These are phyloP conservation scores for Saimiri boliviensis DNA, from an alignment of 2,113 vertebrate genomes.

Conservation along the genomic window DNA sequence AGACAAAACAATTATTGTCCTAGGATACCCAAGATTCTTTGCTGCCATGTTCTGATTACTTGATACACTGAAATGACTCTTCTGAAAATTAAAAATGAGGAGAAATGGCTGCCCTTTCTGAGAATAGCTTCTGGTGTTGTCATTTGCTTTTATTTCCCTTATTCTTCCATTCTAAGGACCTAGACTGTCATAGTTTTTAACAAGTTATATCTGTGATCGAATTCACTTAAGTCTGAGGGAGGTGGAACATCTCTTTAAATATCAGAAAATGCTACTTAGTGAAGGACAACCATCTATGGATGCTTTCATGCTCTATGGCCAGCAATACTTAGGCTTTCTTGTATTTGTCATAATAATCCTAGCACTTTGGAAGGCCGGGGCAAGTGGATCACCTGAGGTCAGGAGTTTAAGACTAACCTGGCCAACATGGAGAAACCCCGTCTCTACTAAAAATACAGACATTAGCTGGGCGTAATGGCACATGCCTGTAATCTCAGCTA, in stretches of 20 bases:
- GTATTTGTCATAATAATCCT: background rate
- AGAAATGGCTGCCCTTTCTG: background rate
- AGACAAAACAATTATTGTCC: background rate
- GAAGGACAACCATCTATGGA: background rate
- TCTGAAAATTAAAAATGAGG: slow-evolving; percentile 5
- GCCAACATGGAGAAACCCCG: too few species aligned
- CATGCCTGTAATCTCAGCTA: too few species aligned
- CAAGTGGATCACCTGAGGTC: too few species aligned
- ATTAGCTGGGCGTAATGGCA: too few species aligned
- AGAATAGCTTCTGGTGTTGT: background rate
- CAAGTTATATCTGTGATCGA: background rate
- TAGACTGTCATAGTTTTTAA: background rate
- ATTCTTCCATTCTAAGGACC: background rate
- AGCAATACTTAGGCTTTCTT: background rate
- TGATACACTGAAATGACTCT: background rate
- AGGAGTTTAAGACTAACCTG: too few species aligned
- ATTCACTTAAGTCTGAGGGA: background rate
- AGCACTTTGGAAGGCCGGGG: too few species aligned
- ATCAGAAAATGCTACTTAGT: background rate
- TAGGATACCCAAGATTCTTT: background rate
- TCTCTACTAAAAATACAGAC: too few species aligned
- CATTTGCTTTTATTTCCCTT: background rate
- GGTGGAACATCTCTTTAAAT: background rate
- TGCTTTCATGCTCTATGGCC: background rate
- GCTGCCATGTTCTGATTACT: background rate